phyloP scores from a whole-genome alignment of 2,113 vertebrate genomes.

The Isichthys henryi region DNA sequence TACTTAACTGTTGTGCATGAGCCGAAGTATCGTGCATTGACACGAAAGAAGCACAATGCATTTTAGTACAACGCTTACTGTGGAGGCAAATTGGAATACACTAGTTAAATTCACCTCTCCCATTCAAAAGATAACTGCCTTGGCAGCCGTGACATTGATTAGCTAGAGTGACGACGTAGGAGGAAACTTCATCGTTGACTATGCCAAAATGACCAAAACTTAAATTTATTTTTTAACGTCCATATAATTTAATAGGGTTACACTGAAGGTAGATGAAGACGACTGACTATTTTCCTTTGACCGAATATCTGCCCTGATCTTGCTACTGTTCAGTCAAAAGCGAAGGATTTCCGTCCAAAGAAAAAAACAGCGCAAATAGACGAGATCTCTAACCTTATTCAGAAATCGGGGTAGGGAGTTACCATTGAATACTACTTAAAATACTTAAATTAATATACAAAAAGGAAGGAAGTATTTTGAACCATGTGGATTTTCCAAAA shows the following conservation, averaged over 20 bases:
- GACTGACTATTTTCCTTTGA: background rate
- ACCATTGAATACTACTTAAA: background rate
- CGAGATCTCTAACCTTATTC: background rate
- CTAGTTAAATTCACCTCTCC: background rate
- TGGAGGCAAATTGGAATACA: background rate
- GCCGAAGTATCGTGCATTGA: slow-evolving; percentile 3
- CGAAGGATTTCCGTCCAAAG: background rate
- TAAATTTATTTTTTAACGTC: background rate
- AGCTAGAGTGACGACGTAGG: background rate
- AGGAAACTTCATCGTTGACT: background rate
- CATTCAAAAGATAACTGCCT: background rate
- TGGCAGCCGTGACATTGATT: background rate
- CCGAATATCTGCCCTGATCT: background rate
- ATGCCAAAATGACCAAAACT: background rate
- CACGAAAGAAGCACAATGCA: background rate
- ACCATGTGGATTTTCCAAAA: background rate
- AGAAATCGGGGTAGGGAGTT: background rate
- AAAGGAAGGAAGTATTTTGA: background rate
- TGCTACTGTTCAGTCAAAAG: background rate
- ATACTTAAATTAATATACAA: background rate
- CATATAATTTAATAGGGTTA: background rate
- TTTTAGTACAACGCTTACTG: background rate
- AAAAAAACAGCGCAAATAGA: background rate
- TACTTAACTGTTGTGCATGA: slow-evolving; percentile 5
- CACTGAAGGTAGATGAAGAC: background rate